Conservation (phyloP, 1,140 invertebrate genomes). For the Philopotamus ludificatus region DNA sequence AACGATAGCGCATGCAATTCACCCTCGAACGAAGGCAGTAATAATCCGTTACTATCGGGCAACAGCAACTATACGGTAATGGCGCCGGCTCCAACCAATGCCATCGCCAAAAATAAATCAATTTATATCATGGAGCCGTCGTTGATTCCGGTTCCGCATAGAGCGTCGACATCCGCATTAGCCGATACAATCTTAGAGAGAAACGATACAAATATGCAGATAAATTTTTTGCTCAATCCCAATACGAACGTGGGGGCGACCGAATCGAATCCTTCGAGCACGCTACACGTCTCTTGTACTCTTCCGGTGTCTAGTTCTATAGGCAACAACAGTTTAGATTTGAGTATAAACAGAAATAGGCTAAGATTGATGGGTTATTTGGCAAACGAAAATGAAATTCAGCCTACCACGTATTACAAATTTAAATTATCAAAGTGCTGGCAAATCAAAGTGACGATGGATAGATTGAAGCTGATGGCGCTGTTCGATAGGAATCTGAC, state of each 20-base stretch:
- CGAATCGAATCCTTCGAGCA: conserved; percentile 45
- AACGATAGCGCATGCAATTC: conserved; percentile 46
- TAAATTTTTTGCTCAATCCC: conserved; percentile 50
- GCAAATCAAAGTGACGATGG: conserved; percentile 79
- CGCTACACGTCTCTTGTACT: conserved; percentile 42
- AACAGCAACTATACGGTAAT: conserved; percentile 53
- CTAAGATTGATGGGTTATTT: conserved; percentile 50
- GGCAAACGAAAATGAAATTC: conserved; percentile 51
- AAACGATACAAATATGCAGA: conserved; percentile 54
- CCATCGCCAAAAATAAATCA: conserved; percentile 21
- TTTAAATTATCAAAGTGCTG: conserved; percentile 72
- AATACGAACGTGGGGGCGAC: conserved; percentile 40
- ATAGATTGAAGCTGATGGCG: conserved; percentile 87
- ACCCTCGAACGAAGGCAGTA: conserved; percentile 55
- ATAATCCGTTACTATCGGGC: conserved; percentile 52
- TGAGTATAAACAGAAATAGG: conserved; percentile 48
- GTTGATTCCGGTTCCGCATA: conserved; percentile 44
- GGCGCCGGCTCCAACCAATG: conserved; percentile 42
- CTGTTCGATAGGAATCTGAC: conserved; percentile 91
- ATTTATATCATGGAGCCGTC: conserved; percentile 35
- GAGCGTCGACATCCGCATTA: conserved; percentile 51
- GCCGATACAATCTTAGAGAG: conserved; percentile 53
- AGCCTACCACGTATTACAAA: conserved; percentile 82
- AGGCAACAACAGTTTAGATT: conserved; percentile 50
- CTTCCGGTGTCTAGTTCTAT: conserved; percentile 45